Base-by-base conservation (phyloP, 2,113 vertebrate genomes). In the Bos taurus region DNA sequence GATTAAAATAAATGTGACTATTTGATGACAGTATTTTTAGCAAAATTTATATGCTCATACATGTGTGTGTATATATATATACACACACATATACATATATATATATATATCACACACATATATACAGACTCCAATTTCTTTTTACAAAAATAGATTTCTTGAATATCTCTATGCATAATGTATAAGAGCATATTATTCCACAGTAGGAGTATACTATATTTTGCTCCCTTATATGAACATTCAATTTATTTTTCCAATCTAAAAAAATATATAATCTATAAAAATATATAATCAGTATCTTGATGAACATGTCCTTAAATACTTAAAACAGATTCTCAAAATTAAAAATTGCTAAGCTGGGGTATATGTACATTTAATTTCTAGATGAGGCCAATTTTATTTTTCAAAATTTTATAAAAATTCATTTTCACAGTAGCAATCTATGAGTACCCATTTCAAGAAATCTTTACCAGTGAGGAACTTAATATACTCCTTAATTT, bases 281-380 rank as follows among this genome's bases (percentile, higher is more conserved):
- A 30, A 80, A 80, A 81, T 52, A 81, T 46, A 6, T 54, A 77
- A 48, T 43, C 26, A 78, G 26, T 11, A 95, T 67, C 13, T 81
- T 87, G 36, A 89, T 60, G 59, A 30, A 71, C 5, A 81, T 48
- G 13, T 71, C 8, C 48, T 84, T 81, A 64, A 26, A 15, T 5
- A 82, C 25, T 94, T 97, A 80, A 52, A 88, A 93, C 19, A 93
- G 5, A 78, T 36, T 88, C 10, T 88, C 15, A 96, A 87, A 84
- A 86, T 36, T 74, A 40, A 87, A 84, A 94, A 33, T 46, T 88
- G 6, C 26, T 89, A 86, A 48, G 10, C 33, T 81, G 77, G 16
- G 52, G 1, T 48, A 81, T 60, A 59, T 33, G 28, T 33, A 59
- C 9, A 56, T 46, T 56, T 43, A 33, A 48, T 93, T 91, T 93